These are phyloP conservation scores for Podargus strigoides DNA, from an alignment of 2,797 vertebrate species.

Conservation along the genomic window DNA sequence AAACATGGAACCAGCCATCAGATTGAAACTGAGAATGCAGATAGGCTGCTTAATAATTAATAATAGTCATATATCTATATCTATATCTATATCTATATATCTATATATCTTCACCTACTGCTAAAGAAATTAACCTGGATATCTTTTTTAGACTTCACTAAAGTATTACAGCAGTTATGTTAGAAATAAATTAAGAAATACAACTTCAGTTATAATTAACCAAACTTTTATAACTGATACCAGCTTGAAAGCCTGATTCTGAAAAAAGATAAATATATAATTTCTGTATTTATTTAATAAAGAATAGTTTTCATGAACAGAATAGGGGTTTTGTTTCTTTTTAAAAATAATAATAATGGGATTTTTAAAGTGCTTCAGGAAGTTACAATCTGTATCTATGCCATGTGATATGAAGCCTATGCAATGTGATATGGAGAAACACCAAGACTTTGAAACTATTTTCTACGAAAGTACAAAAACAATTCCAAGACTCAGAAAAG, in stretches of 20 bases:
- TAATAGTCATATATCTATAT: too few species aligned
- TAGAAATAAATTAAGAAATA: background rate
- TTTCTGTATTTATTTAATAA: background rate
- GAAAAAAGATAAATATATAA: background rate
- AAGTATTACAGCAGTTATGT: background rate
- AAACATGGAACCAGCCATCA: background rate
- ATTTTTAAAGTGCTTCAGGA: background rate
- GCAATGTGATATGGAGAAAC: background rate
- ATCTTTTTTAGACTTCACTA: background rate
- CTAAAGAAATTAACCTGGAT: background rate
- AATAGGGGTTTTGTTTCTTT: background rate
- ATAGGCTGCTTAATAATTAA: background rate
- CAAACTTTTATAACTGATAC: background rate
- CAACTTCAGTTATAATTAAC: background rate
- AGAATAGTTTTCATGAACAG: background rate
- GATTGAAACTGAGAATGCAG: background rate
- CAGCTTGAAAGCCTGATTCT: background rate
- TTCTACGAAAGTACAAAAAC: background rate
- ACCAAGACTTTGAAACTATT: background rate
- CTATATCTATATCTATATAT: too few species aligned
- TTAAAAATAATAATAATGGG: background rate
- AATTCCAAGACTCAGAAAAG: background rate
- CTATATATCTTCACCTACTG: background rate
- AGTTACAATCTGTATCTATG: background rate
- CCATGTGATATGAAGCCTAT: background rate